Conservation (phyloP, 2,888 invertebrate genomes). For the Tipula unca region DNA sequence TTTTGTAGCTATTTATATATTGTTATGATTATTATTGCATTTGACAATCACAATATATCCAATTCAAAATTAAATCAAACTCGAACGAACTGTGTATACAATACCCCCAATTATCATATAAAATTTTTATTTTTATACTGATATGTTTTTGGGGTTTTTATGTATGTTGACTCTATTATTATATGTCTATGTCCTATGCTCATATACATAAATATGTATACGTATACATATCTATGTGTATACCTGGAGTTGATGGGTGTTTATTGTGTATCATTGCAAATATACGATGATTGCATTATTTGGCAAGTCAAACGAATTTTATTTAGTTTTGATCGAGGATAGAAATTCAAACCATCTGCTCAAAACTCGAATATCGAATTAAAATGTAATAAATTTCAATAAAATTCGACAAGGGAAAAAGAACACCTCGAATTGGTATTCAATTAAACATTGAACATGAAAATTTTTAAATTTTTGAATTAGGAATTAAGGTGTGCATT, state of each 20-base stretch:
- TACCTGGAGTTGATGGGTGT: slow-evolving; percentile 8
- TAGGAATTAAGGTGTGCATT: too few relatives aligned
- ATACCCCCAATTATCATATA: neutral
- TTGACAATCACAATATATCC: slow-evolving; percentile 14
- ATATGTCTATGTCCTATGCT: neutral
- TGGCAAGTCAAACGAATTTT: neutral
- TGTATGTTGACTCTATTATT: neutral
- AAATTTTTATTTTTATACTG: neutral
- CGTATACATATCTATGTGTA: too few relatives aligned
- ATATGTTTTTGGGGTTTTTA: neutral
- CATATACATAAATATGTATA: too few relatives aligned
- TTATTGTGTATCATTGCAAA: neutral
- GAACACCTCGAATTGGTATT: too few relatives aligned
- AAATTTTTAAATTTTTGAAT: too few relatives aligned
- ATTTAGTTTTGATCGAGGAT: neutral
- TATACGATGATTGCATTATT: neutral
- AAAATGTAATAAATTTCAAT: too few relatives aligned
- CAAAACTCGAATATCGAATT: too few relatives aligned
- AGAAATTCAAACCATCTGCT: too few relatives aligned
- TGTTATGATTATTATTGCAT: slow-evolving; percentile 8
- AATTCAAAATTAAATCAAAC: slow-evolving; percentile 14
- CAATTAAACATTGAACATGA: too few relatives aligned
- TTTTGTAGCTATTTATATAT: neutral
- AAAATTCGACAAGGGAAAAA: too few relatives aligned
- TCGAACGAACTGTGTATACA: neutral